A percentile compares a stretch with the other conserved stretches of the same genome.
These are phyloP conservation scores for Cremastobaeus sp. DNA, from an alignment of 2,888 invertebrate genomes.

Conservation along the genomic window DNA sequence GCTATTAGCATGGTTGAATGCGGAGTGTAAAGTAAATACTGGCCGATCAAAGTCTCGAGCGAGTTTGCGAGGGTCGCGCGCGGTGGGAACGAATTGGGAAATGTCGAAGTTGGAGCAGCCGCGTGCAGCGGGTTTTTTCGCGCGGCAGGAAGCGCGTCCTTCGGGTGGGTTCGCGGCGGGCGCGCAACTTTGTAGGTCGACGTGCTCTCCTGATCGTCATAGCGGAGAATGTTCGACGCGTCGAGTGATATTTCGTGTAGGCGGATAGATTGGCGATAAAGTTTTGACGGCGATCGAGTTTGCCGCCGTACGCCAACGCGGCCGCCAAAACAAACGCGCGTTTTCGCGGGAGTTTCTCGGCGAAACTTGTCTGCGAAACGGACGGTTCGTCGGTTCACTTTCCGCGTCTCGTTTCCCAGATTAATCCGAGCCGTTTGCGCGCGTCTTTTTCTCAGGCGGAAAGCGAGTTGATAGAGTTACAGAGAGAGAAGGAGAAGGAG, in stretches of 20 bases:
- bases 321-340: background rate
- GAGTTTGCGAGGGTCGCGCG: background rate
- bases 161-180: background rate
- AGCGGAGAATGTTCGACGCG: slow-evolving; percentile 25
- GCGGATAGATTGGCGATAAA: slow-evolving; percentile 24
- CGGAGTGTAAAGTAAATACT: background rate
- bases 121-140: background rate
- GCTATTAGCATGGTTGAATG: background rate
- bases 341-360: background rate
- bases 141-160: background rate
- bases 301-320: background rate
- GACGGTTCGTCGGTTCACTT: background rate
- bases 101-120: background rate
- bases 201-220: slow-evolving; percentile 47
- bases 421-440: no score
- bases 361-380: slow-evolving; percentile 7
- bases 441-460: no score
- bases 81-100: background rate
- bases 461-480: slow-evolving; percentile 27
- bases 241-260: slow-evolving; percentile 36
- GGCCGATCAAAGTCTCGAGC: background rate
- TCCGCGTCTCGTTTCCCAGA: no score
- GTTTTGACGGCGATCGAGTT: slow-evolving; percentile 36
- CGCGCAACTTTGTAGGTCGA: slow-evolving; percentile 50
- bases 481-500: slow-evolving; percentile 19